Percentiles rank a stretch among this genome's conserved stretches.
These are phyloP conservation scores for Monodelphis domestica DNA, from an alignment of 2,797 vertebrate species.

Conservation along the genomic window DNA sequence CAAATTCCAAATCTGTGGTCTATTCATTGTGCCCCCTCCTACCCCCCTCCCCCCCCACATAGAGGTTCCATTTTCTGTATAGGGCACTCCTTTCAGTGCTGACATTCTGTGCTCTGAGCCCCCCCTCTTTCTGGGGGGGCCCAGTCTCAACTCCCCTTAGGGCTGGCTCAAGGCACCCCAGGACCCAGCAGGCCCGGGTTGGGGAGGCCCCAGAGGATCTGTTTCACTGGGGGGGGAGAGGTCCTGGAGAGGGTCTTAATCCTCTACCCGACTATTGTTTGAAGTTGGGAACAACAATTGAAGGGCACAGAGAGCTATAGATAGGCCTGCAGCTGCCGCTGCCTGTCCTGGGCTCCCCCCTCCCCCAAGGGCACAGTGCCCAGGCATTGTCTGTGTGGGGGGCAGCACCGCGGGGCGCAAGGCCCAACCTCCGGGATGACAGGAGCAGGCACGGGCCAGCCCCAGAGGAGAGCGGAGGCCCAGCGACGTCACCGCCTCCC, in stretches of 20 bases:
- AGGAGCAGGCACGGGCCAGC: background rate
- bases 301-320: slow-evolving; percentile 91
- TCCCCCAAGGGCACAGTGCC: slow-evolving; percentile 85
- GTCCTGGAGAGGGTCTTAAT: slow-evolving; percentile 65
- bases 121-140: background rate
- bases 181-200: background rate
- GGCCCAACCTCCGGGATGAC: slow-evolving; percentile 20
- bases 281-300: slow-evolving; percentile 90
- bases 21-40: too few species aligned
- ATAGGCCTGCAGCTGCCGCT: slow-evolving; percentile 95
- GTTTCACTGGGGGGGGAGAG: slow-evolving; percentile 52
- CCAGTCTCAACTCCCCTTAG: too few species aligned
- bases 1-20: too few species aligned
- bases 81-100: background rate
- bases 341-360: slow-evolving; percentile 85
- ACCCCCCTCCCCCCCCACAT: too few species aligned
- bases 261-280: slow-evolving; percentile 87
- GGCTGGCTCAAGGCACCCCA: background rate
- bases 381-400: slow-evolving; percentile 90
- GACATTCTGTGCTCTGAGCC: background rate
- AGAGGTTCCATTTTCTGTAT: background rate
- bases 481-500: background rate
- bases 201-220: slow-evolving; percentile 29
- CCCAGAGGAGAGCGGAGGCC: slow-evolving; percentile 29
- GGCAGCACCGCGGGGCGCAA: slow-evolving; percentile 83